These are phyloP conservation scores for Illadopsis cleaveri DNA, from an alignment of 2,113 vertebrate genomes.

Conservation along the genomic window DNA sequence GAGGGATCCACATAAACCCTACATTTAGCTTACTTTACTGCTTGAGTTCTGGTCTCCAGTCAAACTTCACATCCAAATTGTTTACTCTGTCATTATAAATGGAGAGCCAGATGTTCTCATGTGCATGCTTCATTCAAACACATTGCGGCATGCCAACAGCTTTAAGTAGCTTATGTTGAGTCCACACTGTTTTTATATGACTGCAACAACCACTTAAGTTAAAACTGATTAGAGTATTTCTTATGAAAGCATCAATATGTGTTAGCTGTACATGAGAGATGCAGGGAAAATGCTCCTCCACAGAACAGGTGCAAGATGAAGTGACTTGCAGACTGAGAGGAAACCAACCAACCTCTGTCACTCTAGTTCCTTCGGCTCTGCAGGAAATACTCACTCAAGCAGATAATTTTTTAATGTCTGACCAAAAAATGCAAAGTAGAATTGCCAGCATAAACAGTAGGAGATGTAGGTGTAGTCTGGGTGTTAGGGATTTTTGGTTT, in stretches of 20 bases:
- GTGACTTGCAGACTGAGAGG: neutral
- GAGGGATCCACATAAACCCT: neutral
- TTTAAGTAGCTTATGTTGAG: neutral
- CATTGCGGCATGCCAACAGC: neutral
- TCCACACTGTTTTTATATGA: neutral
- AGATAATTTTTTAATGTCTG: neutral
- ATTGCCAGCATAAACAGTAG: neutral
- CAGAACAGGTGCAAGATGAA: neutral
- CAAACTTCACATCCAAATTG: neutral
- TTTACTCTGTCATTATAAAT: neutral
- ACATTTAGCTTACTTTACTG: neutral
- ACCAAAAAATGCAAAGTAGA: neutral
- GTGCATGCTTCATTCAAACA: neutral
- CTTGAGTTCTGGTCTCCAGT: neutral
- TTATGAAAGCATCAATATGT: neutral
- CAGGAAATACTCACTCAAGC: neutral
- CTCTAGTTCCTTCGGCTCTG: neutral
- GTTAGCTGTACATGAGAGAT: neutral
- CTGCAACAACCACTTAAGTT: neutral
- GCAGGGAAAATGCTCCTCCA: neutral
- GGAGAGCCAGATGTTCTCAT: neutral
- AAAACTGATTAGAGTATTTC: neutral
- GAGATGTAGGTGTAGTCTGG: neutral
- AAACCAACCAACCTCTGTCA: neutral
- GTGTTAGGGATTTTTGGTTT: neutral